These are phyloP conservation scores for Trichopria drosophilae DNA, from an alignment of 2,888 invertebrate genomes.

Conservation along the genomic window DNA sequence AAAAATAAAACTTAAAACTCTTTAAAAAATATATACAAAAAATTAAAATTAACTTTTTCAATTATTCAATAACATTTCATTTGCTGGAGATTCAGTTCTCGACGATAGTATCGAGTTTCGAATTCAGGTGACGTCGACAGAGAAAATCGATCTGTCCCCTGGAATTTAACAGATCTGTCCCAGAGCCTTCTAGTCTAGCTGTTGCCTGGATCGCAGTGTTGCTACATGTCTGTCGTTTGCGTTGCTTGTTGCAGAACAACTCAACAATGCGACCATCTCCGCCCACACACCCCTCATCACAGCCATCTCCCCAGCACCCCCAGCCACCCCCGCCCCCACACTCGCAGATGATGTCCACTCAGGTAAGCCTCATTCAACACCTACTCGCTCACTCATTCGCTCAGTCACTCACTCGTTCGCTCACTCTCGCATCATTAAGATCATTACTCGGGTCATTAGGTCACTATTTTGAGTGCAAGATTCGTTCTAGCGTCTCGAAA, in stretches of 20 bases:
- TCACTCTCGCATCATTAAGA: conserved; percentile 12
- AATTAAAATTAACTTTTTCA: too few relatives aligned
- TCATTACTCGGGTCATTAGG: too few relatives aligned
- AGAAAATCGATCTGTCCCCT: too few relatives aligned
- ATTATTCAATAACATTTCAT: too few relatives aligned
- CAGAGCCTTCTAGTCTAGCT: conserved; percentile 51
- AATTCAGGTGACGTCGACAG: too few relatives aligned
- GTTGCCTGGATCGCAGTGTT: conserved; percentile 58
- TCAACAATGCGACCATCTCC: conserved; percentile 82
- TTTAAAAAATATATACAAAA: too few relatives aligned
- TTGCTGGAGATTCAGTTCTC: too few relatives aligned
- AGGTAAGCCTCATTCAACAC: conserved; percentile 57
- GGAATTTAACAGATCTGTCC: conserved; percentile 31
- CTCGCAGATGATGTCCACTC: conserved; percentile 80
- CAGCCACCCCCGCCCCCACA: conserved; percentile 78
- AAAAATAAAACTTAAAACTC: too few relatives aligned
- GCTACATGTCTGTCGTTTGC: conserved; percentile 59
- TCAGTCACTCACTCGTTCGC: not conserved
- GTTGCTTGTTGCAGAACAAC: conserved; percentile 66
- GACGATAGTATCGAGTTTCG: too few relatives aligned
- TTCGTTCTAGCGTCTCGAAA: too few relatives aligned
- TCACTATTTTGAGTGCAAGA: too few relatives aligned
- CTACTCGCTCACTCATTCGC: conserved; percentile 2
- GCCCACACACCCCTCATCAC: conserved; percentile 85
- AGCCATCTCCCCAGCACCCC: conserved; percentile 83